phyloP scores from a whole-genome alignment of 2,888 invertebrate species.

The Diarsia brunnea region DNA sequence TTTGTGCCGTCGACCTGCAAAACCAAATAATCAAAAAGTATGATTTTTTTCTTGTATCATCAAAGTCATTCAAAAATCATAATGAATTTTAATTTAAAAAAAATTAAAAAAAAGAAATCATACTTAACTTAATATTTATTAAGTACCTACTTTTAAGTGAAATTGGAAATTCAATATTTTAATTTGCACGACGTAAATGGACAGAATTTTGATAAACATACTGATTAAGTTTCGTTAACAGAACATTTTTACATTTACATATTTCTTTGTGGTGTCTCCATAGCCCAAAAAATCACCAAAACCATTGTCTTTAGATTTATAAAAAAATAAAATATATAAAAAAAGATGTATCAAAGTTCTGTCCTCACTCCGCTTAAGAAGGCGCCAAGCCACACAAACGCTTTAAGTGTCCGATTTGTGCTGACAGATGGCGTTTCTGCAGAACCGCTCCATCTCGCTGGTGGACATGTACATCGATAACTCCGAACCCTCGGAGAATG shows the following conservation, averaged over 20 bases:
- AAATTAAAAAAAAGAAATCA: conserved; percentile 27
- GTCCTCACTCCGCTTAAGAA: conserved; percentile 34
- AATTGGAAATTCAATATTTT: conserved; percentile 13
- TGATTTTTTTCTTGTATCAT: conserved; percentile 18
- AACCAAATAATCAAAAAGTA: conserved; percentile 5
- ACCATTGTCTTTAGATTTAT: not conserved
- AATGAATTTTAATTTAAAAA: not conserved
- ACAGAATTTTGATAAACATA: conserved; percentile 47
- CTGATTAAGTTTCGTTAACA: not conserved
- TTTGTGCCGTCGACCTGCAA: conserved; percentile 51
- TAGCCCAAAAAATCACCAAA: not conserved
- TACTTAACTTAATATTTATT: conserved; percentile 23
- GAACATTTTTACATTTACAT: not conserved
- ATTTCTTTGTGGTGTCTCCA: too few species aligned
- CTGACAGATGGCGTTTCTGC: conserved; percentile 93
- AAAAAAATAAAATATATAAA: too few species aligned
- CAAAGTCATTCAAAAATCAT: not conserved
- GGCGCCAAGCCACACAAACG: conserved; percentile 57
- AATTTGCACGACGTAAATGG: conserved; percentile 44
- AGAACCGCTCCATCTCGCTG: conserved; percentile 97
- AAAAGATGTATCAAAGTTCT: conserved; percentile 41
- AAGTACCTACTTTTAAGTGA: conserved; percentile 9
- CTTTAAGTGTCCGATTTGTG: conserved; percentile 81
- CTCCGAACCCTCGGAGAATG: conserved; percentile 97
- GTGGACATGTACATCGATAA: conserved; percentile 99